Evolutionary conservation across 1,140 invertebrate genomes (phyloP).

Genomic region (Brachionus sp.): DNA sequence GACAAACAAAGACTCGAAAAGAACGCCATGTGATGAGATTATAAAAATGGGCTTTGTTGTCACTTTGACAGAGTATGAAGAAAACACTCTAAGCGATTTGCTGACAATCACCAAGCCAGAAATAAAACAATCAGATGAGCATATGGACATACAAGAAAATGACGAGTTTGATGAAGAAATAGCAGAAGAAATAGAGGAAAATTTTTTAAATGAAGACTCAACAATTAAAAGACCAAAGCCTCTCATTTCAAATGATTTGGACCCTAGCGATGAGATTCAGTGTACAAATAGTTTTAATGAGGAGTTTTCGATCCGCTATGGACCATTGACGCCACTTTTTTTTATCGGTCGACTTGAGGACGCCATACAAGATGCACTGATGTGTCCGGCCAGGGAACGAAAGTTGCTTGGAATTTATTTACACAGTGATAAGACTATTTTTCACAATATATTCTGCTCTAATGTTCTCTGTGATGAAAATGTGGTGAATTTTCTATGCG

Average conservation of each 20-base stretch:
- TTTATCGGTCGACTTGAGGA: constrained; percentile 24
- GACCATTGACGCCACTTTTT: constrained; percentile 30
- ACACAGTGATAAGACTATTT: constrained; percentile 85
- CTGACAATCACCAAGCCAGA: background rate
- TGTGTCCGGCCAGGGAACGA: constrained; percentile 54
- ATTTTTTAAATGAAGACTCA: background rate
- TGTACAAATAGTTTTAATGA: constrained; percentile 1
- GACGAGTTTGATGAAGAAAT: background rate
- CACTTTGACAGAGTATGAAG: background rate
- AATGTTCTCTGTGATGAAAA: constrained; percentile 83
- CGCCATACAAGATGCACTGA: constrained; percentile 16
- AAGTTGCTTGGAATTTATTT: constrained; percentile 86
- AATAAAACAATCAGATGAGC: background rate
- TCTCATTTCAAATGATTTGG: background rate
- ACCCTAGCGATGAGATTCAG: background rate
- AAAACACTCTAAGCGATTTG: background rate
- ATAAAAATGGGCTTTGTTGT: constrained; percentile 8
- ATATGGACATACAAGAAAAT: background rate
- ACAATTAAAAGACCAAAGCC: constrained; percentile 9
- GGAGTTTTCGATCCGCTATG: constrained; percentile 8
- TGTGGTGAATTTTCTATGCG: constrained; percentile 76
- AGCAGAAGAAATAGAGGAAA: constrained; percentile 27
- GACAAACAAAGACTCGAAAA: background rate
- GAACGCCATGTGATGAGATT: background rate
- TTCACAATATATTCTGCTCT: constrained; percentile 91